These are phyloP conservation scores for Ara ararauna DNA, from an alignment of 2,797 vertebrate species.

Conservation along the genomic window DNA sequence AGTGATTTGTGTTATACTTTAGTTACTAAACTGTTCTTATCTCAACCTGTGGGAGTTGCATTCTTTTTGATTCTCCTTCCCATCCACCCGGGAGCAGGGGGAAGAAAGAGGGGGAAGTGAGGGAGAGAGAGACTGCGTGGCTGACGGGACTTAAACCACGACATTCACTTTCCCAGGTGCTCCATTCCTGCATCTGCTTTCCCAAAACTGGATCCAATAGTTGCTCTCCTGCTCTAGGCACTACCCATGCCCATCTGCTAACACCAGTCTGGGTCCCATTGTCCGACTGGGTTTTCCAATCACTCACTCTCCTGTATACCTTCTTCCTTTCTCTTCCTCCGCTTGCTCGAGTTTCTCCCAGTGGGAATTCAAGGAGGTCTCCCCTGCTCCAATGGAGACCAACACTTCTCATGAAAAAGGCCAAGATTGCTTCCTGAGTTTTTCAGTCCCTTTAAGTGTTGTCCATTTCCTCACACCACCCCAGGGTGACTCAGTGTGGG, in stretches of 20 bases:
- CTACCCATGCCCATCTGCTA: rapidly evolving
- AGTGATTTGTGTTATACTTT: too few species aligned
- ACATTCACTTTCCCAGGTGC: neutral
- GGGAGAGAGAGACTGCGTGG: too few species aligned
- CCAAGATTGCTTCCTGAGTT: neutral
- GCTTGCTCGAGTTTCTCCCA: neutral
- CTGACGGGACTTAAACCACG: too few species aligned
- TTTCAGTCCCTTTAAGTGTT: neutral
- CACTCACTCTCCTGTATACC: neutral
- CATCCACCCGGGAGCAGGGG: too few species aligned
- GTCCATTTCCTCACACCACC: neutral
- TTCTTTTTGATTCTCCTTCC: too few species aligned
- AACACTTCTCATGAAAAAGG: neutral
- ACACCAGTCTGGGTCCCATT: rapidly evolving
- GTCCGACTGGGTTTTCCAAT: neutral
- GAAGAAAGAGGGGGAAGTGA: too few species aligned
- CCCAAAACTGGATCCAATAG: neutral
- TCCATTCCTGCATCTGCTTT: neutral
- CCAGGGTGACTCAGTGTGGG: neutral
- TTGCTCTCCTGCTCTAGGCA: neutral
- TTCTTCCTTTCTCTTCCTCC: neutral
- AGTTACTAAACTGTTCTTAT: too few species aligned
- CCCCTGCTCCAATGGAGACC: neutral
- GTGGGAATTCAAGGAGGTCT: neutral
- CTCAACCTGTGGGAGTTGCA: too few species aligned